These are phyloP conservation scores for Brachionus rubens DNA, from an alignment of 1,140 invertebrate genomes.

Conservation along the genomic window DNA sequence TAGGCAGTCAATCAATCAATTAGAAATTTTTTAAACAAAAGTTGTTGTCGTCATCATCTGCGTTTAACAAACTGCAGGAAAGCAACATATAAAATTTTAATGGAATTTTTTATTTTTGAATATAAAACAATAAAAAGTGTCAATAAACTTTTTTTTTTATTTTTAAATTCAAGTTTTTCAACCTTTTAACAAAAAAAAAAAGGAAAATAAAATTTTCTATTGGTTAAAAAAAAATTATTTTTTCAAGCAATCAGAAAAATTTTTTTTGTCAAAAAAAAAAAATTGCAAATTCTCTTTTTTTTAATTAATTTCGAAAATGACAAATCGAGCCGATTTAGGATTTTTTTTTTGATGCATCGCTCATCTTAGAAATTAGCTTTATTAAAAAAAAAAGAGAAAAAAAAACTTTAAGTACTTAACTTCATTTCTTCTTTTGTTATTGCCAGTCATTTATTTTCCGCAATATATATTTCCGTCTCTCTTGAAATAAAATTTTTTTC, in stretches of 20 bases:
- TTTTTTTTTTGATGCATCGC: too few relatives aligned
- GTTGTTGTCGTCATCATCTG: too few relatives aligned
- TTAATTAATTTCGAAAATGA: slow-evolving; percentile 39
- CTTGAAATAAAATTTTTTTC: not conserved
- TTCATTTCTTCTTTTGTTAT: slow-evolving; percentile 17
- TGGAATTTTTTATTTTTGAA: not conserved
- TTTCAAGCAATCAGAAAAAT: too few relatives aligned
- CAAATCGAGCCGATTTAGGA: not conserved
- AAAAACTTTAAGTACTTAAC: slow-evolving; percentile 23
- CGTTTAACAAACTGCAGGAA: not conserved
- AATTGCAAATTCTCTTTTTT: too few relatives aligned
- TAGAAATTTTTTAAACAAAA: too few relatives aligned
- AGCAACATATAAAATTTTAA: not conserved
- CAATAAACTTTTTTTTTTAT: not conserved
- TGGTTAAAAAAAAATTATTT: too few relatives aligned
- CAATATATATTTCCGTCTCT: slow-evolving; percentile 12
- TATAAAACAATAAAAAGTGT: not conserved
- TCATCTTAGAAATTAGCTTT: not conserved
- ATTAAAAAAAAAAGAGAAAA: not conserved
- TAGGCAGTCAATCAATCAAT: too few relatives aligned
- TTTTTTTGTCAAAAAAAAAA: too few relatives aligned
- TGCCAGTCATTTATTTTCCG: not conserved
- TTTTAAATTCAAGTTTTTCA: not conserved
- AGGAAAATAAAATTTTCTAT: too few relatives aligned
- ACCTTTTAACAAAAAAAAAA: too few relatives aligned